Percentiles rank a stretch among this genome's conserved stretches.
These are phyloP conservation scores for Tonatia bakeri DNA, from an alignment of 2,113 vertebrate genomes.

Conservation along the genomic window DNA sequence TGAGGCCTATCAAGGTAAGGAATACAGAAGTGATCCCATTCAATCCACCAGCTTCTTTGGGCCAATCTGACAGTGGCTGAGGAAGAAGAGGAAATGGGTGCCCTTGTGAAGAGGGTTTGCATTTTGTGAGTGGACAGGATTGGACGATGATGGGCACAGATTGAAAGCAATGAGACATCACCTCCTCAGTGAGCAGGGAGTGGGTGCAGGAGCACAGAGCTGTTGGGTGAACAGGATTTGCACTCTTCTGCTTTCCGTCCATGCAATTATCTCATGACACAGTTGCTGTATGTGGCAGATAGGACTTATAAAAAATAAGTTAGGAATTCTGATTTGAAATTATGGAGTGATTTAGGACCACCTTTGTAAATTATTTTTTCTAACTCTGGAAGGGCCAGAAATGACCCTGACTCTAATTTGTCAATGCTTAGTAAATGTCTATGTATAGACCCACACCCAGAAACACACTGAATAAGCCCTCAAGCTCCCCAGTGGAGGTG, in stretches of 20 bases:
- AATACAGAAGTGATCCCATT: background rate
- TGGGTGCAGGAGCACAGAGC: background rate
- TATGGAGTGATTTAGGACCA: background rate
- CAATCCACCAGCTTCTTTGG: background rate
- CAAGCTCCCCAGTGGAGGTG: background rate
- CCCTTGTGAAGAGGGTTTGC: background rate
- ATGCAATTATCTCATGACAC: slow-evolving; percentile 9
- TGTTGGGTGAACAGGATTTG: background rate
- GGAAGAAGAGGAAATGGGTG: background rate
- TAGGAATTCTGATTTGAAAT: background rate
- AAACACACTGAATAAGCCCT: background rate
- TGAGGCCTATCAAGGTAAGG: too few relatives aligned
- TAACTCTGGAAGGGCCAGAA: background rate
- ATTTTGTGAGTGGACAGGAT: background rate
- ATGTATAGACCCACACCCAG: background rate
- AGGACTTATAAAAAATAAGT: background rate
- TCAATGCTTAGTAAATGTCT: background rate
- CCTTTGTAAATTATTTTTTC: background rate
- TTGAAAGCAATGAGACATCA: background rate
- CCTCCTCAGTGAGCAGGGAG: background rate
- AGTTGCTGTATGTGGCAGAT: background rate
- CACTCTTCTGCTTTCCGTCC: background rate
- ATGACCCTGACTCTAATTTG: background rate
- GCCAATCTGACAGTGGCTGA: background rate
- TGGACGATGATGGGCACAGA: background rate